Base-by-base conservation (phyloP, 2,888 invertebrate species). In the Epinotia brunnichana region DNA sequence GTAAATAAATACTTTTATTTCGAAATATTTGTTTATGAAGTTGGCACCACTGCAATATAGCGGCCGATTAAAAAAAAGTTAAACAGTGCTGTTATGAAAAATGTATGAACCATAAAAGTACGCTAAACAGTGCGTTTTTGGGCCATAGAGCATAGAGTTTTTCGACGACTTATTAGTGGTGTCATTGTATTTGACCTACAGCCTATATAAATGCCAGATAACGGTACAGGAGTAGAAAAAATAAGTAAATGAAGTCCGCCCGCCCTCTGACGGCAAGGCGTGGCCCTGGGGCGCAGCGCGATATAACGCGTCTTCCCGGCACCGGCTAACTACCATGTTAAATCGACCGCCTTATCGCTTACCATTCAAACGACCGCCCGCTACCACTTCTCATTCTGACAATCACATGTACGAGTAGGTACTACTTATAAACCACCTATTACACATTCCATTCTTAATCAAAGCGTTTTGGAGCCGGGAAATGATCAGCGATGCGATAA, bases 321-420 rank as follows among this genome's bases (percentile, higher is more conserved):
- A 76, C 70, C 75, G 68, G 70, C 76, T 78, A 78, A 82, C 81
- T 78, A 79, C 80, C 78, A 81, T 79, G 69, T 74, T 84, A 84
- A 85, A 84, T 83, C 82, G 81, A 78, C 81, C 80, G 81, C 81
- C 86, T 86, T 86, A 87, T 87, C 87, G 81, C 81, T 81, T 79
- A 78, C 81, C 86, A 86, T 87, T 85, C 80, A 83, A 86, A 85
- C 83, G 82, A 80, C 83, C 81, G 81, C 76, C 76, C 79, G 82
- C 82, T 69, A 70, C 69, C 60, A 80, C 78, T 82, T 82, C 83
- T 82, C 81, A 80, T 80, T 79, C 78, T 75, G 73, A 69, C 69
- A 73, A 73, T 73, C 68, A 73, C 60, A 66, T 66, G 66, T n/a
- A n/a, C n/a, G n/a, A n/a, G n/a, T 41, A 66, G 29, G 57, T 57